Base-by-base conservation (phyloP, 30 jellyfish, hydroid and myxozoan species). In the Chrysaora quinquecirrha region DNA sequence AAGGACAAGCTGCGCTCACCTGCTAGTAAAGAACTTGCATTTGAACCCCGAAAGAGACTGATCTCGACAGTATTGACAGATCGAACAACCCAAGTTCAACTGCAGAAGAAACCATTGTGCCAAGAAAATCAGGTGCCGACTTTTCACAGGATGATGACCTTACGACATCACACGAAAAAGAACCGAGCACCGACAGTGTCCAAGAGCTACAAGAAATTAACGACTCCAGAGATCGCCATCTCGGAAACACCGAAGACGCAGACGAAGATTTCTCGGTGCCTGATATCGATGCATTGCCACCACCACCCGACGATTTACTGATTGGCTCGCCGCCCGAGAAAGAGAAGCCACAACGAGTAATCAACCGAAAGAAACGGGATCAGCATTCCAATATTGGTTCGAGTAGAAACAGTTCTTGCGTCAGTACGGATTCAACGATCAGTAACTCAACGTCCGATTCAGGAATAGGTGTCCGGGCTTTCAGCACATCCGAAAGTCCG, bases 381-480 rank as follows among this genome's bases (percentile, higher is more conserved):
- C 90, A 71, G n/a, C 82, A 84, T 35, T 34, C 86, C 18, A 58
- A 34, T 3, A 30, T 30, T 22, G 80, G 80, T 19, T 61, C 89
- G 30, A 91, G 98, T 70, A 78, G 98, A 19, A 91, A 85, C 78
- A 91, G 89, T 48, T 91, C 98, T 27, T 91, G 98, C 66, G 98
- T 91, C 18, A 91, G 98, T 30, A 91, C 98, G 0, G 98, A 91
- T 31, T 91, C 98, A 9, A 91, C 96, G 43, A 75, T 87, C 32
- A 91, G 98, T 62, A 91, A 96, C 34, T 72, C 95, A 23, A 91
- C 98, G 31, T 82, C 75, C 61, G 98, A 91, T 64, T 91, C 98
- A 0, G 98, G 98, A 1, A 91, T 91, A 19, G 98, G 85, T 21
- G 90, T 91, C 34, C 80, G 98, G 22, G 73, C 89, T 33, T 73